Base-by-base conservation (phyloP, 2,113 vertebrate species). In the Eretmochelys imbricata region DNA sequence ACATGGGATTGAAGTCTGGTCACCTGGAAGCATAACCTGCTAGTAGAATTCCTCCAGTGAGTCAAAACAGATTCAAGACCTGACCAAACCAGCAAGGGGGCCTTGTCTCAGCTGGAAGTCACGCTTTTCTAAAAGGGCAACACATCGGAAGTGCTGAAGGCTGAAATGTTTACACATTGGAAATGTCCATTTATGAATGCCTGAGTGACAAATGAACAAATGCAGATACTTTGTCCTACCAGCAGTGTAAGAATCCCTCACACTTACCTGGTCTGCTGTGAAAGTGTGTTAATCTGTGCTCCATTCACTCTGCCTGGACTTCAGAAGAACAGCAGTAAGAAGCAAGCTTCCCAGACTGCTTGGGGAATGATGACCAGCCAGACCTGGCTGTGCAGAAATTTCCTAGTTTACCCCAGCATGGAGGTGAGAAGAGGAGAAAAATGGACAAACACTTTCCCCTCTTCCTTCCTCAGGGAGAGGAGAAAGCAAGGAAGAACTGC, bases 131-230 rank as follows among this genome's bases (percentile, higher is more conserved):
- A 55, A 88, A 65, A 88, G 3, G 8, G 35, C 13, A 86, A n/a
- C 0, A 1, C 2, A 1, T 0, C 1, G 20, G 10, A 50, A 80
- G 22, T 55, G n/a, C 6, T 48, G 69, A 57, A 80, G 22, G 10
- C 38, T 90, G 51, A 80, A 80, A 0, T 9, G 10, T 17, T 78
- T 46, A 78, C 24, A 48, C 24, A 48, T 13, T 46, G 10, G 38
- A 46, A 78, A 72, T 20, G 42, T 78, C 17, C 17, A 12, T 10
- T 17, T 35, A 31, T n/a, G 42, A 84, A 51, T 1, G 5, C 4
- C 4, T 4, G 75, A 79, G 31, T 0, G 0, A 6, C 9, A 22
- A 27, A 76, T 31, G 38, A 48, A 78, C 25, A 42, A 4, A 8
- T 54, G 22, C 12, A 10, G 16, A 8, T 22, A 3, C 12, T 57